Base-by-base conservation (phyloP, 1,140 invertebrate genomes). In the Lepidurus couesii region DNA sequence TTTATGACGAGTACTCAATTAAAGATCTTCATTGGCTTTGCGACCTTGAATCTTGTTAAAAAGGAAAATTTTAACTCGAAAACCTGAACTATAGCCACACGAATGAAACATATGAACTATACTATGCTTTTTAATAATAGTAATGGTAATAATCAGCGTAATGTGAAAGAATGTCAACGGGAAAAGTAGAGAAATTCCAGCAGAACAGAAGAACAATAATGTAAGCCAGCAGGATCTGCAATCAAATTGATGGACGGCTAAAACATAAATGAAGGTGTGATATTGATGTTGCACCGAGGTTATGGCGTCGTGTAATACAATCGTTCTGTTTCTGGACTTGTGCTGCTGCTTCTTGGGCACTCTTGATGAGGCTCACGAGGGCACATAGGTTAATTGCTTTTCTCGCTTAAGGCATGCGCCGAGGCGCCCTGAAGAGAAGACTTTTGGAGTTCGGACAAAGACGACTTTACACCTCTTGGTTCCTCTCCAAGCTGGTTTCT, bases 311-410 rank as follows among this genome's bases (percentile, higher is more conserved):
- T 65, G 21, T 65, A 65, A 65, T 65, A 21, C 53, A 65, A 65
- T 65, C 53, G 21, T 65, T 34, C 34, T 65, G 53, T 65, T 65
- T 65, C 53, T 13, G 21, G 16, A 13, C 53, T 21, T 65, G 53
- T 16, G 53, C 53, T 65, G 13, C 53, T n/a, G 53, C 53, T 65
- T 0, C 53, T n/a, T 65, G 53, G 53, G 16, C 53, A 16, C 21
- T 65, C 53, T 65, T 65, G 53, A 65, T 65, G 53, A 65, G 34
- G 53, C 53, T 65, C 53, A 65, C 53, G 53, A 65, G 53, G 53
- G 53, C 53, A 65, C 53, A 21, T 21, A 65, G 53, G 53, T 65
- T 65, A 65, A 65, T 65, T 65, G 53, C 53, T 65, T 65, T 65
- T 65, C 53, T 65, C 53, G 21, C 53, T 65, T 65, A 13, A 65